These are phyloP conservation scores for Coracias cyanogaster DNA, from an alignment of 2,797 vertebrate species.

Conservation along the genomic window DNA sequence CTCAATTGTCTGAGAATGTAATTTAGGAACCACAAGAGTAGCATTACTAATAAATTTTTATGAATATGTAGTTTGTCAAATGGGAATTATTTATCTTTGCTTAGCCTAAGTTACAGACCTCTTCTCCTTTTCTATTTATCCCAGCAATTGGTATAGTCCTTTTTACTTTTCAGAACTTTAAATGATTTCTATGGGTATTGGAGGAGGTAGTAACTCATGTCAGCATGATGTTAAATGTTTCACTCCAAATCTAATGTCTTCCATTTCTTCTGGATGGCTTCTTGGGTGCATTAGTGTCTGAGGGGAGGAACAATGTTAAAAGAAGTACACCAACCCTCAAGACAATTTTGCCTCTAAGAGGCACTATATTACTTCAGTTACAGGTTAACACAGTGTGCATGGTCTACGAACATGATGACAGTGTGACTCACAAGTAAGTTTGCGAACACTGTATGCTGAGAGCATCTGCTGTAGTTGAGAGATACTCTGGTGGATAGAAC, in stretches of 20 bases:
- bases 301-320: not conserved
- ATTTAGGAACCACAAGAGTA: not conserved
- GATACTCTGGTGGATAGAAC: not conserved
- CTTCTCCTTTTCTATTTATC: not conserved
- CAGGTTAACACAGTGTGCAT: accelerated
- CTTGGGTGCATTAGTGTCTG: not conserved
- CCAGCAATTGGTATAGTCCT: not conserved
- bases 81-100: not conserved
- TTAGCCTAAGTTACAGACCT: not conserved
- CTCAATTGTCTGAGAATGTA: not conserved
- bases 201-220: not conserved
- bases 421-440: not conserved
- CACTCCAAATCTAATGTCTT: not conserved
- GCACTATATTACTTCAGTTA: not conserved
- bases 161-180: not conserved
- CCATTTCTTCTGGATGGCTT: not conserved
- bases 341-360: not conserved
- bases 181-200: not conserved
- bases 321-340: not conserved
- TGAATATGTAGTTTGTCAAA: not conserved
- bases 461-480: not conserved
- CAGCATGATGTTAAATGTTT: not conserved
- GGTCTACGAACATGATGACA: not conserved
- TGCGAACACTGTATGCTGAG: not conserved
- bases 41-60: not conserved